Evolutionary conservation across 2,888 invertebrate genomes (phyloP).

Genomic region (Calliopum simillimum): DNA sequence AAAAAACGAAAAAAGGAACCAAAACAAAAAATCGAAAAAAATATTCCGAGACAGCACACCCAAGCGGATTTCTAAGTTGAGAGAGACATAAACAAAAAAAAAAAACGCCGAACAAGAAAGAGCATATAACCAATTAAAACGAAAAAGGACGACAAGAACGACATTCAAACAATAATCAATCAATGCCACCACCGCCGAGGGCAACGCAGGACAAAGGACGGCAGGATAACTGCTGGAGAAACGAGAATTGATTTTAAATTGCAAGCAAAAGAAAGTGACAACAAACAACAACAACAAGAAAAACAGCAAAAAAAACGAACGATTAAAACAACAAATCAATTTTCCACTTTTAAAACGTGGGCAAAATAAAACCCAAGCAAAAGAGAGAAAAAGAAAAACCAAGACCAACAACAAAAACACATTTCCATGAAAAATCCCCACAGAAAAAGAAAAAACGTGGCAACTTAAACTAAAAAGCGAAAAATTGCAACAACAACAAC

Average conservation of each 20-base stretch:
- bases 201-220: slow-evolving; percentile 20
- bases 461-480: neutral
- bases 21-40: no score
- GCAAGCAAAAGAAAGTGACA: neutral
- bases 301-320: slow-evolving; percentile 35
- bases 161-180: slow-evolving; percentile 23
- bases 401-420: slow-evolving; percentile 7
- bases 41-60: neutral
- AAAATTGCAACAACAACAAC: slow-evolving; percentile 17
- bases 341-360: slow-evolving; percentile 23
- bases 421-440: slow-evolving; percentile 3
- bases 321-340: slow-evolving; percentile 15
- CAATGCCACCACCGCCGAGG: slow-evolving; percentile 29
- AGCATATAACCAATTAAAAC: neutral
- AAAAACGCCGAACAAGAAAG: neutral
- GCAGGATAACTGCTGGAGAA: slow-evolving; percentile 29
- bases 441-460: slow-evolving; percentile 7
- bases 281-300: slow-evolving; percentile 1
- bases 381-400: neutral
- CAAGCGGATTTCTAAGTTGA: slow-evolving; percentile 5
- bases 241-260: slow-evolving; percentile 1
- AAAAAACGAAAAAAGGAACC: no score
- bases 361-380: neutral
- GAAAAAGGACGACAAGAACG: neutral
- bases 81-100: no score